Conservation (phyloP, 2,113 vertebrate species). For the Physeter macrocephalus region DNA sequence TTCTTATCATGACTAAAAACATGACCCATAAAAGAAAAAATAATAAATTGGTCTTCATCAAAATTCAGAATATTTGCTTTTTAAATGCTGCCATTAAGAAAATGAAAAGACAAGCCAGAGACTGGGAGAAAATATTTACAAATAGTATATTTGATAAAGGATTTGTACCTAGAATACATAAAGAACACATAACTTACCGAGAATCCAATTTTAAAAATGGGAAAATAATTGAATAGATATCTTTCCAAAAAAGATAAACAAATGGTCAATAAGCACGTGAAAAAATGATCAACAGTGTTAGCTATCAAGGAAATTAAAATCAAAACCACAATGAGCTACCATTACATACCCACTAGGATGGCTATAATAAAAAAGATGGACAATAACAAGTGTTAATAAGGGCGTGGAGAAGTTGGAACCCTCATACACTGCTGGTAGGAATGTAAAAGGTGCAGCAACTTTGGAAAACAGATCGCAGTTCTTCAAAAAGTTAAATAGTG, state of each 20-base stretch:
- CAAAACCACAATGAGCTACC: neutral
- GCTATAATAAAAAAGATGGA: neutral
- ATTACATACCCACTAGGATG: neutral
- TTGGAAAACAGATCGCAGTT: conserved; percentile 4
- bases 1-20: neutral
- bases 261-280: neutral
- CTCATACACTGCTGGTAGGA: neutral
- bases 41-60: neutral
- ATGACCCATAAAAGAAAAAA: neutral
- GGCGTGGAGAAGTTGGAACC: neutral
- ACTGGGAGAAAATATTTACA: neutral
- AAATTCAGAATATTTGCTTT: neutral
- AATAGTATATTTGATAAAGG: neutral
- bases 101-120: conserved; percentile 11
- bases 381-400: neutral
- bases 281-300: neutral
- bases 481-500: neutral
- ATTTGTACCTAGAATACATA: neutral
- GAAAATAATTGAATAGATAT: neutral
- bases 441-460: neutral
- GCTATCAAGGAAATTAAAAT: neutral
- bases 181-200: conserved; percentile 15
- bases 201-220: neutral
- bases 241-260: neutral
- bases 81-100: conserved; percentile 6